Base-by-base conservation (phyloP, 2,888 invertebrate species). In the Oscheius sp. region DNA sequence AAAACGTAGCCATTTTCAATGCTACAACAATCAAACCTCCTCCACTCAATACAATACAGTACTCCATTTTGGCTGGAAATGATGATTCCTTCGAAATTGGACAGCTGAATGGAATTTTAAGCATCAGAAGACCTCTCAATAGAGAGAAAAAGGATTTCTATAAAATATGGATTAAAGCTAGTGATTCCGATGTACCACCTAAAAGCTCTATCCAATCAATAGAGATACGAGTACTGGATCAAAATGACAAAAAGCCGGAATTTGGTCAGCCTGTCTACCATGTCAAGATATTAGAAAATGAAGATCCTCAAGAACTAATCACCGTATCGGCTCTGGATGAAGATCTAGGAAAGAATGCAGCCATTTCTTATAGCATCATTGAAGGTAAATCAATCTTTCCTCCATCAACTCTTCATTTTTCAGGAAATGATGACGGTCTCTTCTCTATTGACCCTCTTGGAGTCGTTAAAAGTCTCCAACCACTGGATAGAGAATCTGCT, bases 221-320 rank as follows among this genome's bases (percentile, higher is more conserved):
- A 0, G 32, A 64, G 1, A 62, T 81, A n/a, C 51, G 63, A 22
- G 65, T 81, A 0, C 62, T 71, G 6, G 96, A 97, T 88, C 90
- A 94, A 56, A 97, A 97, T 88, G 96, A 97, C 88, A 95, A 96
- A 88, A 90, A 91, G 72, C 97, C 96, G 0, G 92, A 92, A 85
- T 47, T 47, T 62, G 32, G 38, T n/a, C 33, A 56, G 57, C 47
- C 63, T 28, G 47, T 67, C 12, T 73, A 77, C 56, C 26, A 41
- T 26, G 68, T 86, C 72, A 78, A 80, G 14, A 45, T 78, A n/a
- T 51, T 49, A 17, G 71, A 78, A 68, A 84, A 70, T 47, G 54
- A 57, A 2, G 71, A 73, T 9, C 65, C 71, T 4, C 33, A 20
- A 5, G 41, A 64, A 6, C 38, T 77, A 2, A 56, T 75, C 92